Conservation (phyloP, 2,888 invertebrate species). For the Ypsolopha scabrella region DNA sequence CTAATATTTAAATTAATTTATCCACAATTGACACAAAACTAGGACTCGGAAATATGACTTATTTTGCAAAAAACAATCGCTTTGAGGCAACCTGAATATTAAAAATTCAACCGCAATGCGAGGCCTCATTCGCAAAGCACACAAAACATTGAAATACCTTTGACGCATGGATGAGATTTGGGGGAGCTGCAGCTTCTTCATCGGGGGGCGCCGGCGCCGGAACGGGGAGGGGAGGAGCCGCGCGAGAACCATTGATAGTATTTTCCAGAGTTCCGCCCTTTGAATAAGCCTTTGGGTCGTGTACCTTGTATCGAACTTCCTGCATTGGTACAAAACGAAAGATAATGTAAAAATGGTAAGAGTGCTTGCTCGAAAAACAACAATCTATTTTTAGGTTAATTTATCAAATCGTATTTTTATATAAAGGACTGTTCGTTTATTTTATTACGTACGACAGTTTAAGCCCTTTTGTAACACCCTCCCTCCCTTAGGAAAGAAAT, state of each 20-base stretch:
- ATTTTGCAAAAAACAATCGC: too few relatives aligned
- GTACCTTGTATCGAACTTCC: slow-evolving; percentile 90
- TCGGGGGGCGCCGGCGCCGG: slow-evolving; percentile 62
- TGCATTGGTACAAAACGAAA: slow-evolving; percentile 55
- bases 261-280: slow-evolving; percentile 87
- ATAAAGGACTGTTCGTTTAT: too few relatives aligned
- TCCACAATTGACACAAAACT: too few relatives aligned
- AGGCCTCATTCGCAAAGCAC: not conserved
- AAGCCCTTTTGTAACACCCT: too few relatives aligned
- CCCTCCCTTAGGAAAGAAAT: too few relatives aligned
- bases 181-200: slow-evolving; percentile 65
- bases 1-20: too few relatives aligned
- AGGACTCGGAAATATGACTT: too few relatives aligned
- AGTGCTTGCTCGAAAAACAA: too few relatives aligned
- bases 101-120: not conserved
- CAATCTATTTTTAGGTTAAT: too few relatives aligned
- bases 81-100: not conserved
- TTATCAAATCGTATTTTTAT: too few relatives aligned
- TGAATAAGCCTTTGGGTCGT: slow-evolving; percentile 87
- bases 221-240: slow-evolving; percentile 64
- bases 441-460: too few relatives aligned
- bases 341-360: too few relatives aligned
- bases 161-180: slow-evolving; percentile 79
- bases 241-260: slow-evolving; percentile 79
- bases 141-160: slow-evolving; percentile 52